Evolutionary conservation across 2,888 invertebrate species (phyloP), one percentile per base, ranked within the genome.

Genomic region (Entomobrya proxima): DNA sequence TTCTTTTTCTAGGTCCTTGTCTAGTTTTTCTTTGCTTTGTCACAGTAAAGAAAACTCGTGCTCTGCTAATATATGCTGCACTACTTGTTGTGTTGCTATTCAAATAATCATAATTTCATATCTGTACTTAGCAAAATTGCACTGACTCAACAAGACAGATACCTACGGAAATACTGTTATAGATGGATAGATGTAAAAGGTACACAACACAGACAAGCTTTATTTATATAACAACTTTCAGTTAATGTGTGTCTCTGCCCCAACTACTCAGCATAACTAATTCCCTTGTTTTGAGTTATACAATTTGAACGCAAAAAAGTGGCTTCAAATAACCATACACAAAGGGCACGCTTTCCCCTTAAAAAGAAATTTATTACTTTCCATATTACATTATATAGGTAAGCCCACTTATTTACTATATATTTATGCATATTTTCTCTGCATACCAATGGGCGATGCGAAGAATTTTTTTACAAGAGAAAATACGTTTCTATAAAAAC

Each of bases 31-130:
- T 27, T 6, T 55, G 7, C 67, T 69, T 35, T 75, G 74, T 55
- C 37, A 52, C 37, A 37, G 55, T 37, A 35, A 52, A 55, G 35
- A 30, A 13, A 5, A 67, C 21, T 67, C 35, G 64, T 64, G 18
- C 37, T 67, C n/a, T 32, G 2, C 47, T 47, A 30, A 47, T 72
- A 47, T 30, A 24, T 47, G 72, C 47, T 64, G 35, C 37, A 64
- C 18, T 37, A 30, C 47, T 47, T 40, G 27, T 18, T 27, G 47
- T 47, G 64, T 72, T 47, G 27, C 47, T 72, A 67, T 72, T 67
- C 75, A 83, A 84, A 69, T 83, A 82, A 80, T 69, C 18, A 81
- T 75, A 84, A 84, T 72, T 72, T 84, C 77, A 84, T 77, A 84
- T 84, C 67, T 58, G 76, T 69, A 67, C 72, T 79, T 72, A 72